Percentiles rank a stretch among this genome's conserved stretches.
These are phyloP conservation scores for Gasterosteus nipponicus DNA, from an alignment of 2,113 vertebrate genomes.

Conservation along the genomic window DNA sequence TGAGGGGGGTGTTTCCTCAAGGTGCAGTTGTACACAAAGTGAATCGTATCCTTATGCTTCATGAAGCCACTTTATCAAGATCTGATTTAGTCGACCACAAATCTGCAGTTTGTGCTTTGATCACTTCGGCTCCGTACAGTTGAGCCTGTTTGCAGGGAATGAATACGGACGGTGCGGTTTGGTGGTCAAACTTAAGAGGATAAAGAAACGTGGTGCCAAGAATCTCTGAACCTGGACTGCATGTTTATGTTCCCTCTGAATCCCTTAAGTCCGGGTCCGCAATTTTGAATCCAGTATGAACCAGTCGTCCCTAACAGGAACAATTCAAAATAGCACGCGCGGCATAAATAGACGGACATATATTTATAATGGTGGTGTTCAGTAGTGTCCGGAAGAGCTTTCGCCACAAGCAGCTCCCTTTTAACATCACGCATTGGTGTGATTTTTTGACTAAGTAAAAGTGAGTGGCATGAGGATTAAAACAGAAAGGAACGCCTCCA, in stretches of 20 bases:
- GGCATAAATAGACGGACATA: not conserved
- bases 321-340: not conserved
- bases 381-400: not conserved
- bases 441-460: not conserved
- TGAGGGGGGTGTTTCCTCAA: not conserved
- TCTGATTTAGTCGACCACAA: not conserved
- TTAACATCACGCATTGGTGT: not conserved
- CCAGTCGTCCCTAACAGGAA: not conserved
- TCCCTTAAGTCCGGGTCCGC: not conserved
- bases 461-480: not conserved
- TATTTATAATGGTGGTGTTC: not conserved
- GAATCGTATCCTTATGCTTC: not conserved
- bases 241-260: not conserved
- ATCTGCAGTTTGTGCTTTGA: not conserved
- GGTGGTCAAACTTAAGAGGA: not conserved
- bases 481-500: not conserved
- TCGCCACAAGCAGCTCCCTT: too few relatives aligned
- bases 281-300: not conserved
- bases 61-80: not conserved
- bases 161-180: not conserved
- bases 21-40: not conserved
- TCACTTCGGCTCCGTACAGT: not conserved
- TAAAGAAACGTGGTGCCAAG: not conserved
- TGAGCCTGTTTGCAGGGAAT: not conserved
- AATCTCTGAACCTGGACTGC: not conserved